These are phyloP conservation scores for Leptopterna dolabrata DNA, from an alignment of 2,888 invertebrate species.

Conservation along the genomic window DNA sequence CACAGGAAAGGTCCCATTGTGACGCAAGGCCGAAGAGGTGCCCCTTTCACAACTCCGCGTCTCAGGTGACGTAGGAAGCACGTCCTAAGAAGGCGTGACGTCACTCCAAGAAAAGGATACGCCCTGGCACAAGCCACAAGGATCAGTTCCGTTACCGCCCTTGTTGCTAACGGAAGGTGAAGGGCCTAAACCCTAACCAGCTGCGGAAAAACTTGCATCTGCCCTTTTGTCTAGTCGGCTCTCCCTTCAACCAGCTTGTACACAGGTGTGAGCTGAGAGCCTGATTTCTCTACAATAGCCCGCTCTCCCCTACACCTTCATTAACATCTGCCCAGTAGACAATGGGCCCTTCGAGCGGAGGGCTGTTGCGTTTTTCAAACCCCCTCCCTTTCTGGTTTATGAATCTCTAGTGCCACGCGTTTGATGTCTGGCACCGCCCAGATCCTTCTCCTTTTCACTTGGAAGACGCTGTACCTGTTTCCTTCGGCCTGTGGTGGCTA, in stretches of 20 bases:
- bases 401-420: slow-evolving; percentile 30
- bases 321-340: slow-evolving; percentile 44
- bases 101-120: not conserved
- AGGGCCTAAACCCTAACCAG: slow-evolving; percentile 16
- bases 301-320: slow-evolving; percentile 31
- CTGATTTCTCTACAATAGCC: slow-evolving; percentile 46
- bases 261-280: slow-evolving; percentile 33
- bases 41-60: not conserved
- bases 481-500: not conserved
- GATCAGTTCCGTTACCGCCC: slow-evolving; percentile 43
- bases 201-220: slow-evolving; percentile 40
- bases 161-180: slow-evolving; percentile 42
- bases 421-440: slow-evolving; percentile 8
- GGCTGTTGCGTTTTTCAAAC: slow-evolving; percentile 34
- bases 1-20: not conserved
- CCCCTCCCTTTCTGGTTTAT: not conserved
- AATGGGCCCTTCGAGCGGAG: not conserved
- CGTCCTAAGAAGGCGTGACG: slow-evolving; percentile 15
- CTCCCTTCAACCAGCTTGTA: slow-evolving; percentile 30
- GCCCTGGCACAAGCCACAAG: not conserved
- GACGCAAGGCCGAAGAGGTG: slow-evolving; percentile 13
- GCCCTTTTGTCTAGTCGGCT: slow-evolving; percentile 37
- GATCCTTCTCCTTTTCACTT: slow-evolving; percentile 10
- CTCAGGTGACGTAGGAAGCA: slow-evolving; percentile 24
- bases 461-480: slow-evolving; percentile 12